Evolutionary conservation across 2,113 vertebrate species (phyloP).

Genomic region (Aspiorhynchus laticeps): DNA sequence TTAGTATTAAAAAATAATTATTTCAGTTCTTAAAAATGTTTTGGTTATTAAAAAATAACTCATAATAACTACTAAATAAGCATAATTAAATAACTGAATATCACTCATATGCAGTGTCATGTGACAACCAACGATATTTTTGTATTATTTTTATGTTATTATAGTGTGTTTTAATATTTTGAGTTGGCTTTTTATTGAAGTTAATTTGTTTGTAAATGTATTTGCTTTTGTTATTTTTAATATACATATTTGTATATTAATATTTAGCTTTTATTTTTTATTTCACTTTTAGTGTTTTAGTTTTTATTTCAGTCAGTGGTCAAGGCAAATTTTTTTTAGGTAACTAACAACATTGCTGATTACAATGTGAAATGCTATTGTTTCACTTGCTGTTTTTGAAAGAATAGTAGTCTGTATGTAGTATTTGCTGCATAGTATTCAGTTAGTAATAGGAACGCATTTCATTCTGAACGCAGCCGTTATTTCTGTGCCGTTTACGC

Average conservation of each 20-base stretch:
- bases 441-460: neutral
- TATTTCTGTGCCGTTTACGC: slow-evolving; percentile 34
- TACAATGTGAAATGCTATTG: neutral
- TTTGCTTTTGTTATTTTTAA: neutral
- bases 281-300: neutral
- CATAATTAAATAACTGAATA: neutral
- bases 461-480: neutral
- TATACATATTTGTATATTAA: neutral
- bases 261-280: neutral
- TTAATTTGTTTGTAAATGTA: neutral
- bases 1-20: too few relatives aligned
- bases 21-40: too few relatives aligned
- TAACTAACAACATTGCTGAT: neutral
- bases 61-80: neutral
- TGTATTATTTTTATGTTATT: neutral
- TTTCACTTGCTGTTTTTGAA: slow-evolving; percentile 36
- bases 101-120: too few relatives aligned
- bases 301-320: neutral
- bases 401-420: neutral
- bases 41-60: too few relatives aligned
- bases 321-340: neutral
- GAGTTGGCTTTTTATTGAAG: neutral
- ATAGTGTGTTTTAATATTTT: too few relatives aligned
- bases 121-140: neutral
- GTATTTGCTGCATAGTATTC: neutral